Base-by-base conservation (phyloP, 2,797 vertebrate species). In the Spinus pinus region DNA sequence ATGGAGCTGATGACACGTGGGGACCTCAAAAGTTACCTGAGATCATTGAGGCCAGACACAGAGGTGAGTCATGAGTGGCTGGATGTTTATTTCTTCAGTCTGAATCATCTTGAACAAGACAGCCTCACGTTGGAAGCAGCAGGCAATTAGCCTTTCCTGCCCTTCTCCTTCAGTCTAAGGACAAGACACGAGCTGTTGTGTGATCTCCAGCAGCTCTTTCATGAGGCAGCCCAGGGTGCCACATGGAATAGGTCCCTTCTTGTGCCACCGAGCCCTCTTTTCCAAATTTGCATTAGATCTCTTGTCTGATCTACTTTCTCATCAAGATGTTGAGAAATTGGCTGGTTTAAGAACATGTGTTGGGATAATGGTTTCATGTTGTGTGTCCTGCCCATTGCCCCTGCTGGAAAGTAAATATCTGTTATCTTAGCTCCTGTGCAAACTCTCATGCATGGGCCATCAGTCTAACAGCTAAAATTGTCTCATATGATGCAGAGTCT, bases 1-100 rank as follows among this genome's bases (percentile, higher is more conserved):
- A 99, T 99, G 99, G 99, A 99, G 96, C 98, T 99, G 96, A 99
- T 99, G 99, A 99, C 99, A 17, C 98, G 99, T 7, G 99, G 99
- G 10, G 99, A 99, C 96, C 99, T 99, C 92, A 99, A 99, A 98
- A 99, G 99, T 97, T 98, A 99, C 93, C 97, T 99, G 97, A 98
- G 99, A 78, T 99, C 99, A 25, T 97, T 99, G 57, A 98, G 99
- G 51, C 98, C 99, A 16, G 99, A 99, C 96, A 94, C 97, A 7
- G 99, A 99, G 98, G 99, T 99, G 96, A 97, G 97, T 93, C 56
- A 77, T 8, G 39, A 90, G 49, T 9, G 61, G 41, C 46, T 90
- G 67, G 33, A 33, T 89, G 23, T 50, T 31, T 50, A 4, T 70
- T 86, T 82, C 54, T 83, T 93, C 46, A 13, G 44, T 86, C 81